phyloP scores from a whole-genome alignment of 1,140 invertebrate genomes.

The Condylostylus longicornis region DNA sequence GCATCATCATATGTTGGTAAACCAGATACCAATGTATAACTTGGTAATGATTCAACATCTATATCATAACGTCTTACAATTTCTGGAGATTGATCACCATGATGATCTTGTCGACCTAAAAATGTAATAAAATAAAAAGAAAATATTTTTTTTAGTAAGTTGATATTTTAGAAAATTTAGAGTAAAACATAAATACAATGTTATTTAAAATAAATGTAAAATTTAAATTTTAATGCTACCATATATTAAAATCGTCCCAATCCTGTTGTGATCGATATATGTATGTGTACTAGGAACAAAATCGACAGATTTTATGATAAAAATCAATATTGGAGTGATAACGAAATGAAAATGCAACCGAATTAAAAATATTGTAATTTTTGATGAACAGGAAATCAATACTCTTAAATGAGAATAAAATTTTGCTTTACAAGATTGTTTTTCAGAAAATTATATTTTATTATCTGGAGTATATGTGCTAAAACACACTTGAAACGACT shows the following conservation, averaged over 20 bases:
- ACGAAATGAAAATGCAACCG: too few relatives aligned
- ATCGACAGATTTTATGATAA: too few relatives aligned
- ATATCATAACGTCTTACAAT: constrained; percentile 27
- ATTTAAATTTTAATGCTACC: neutral
- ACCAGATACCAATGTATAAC: constrained; percentile 45
- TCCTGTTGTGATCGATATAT: neutral
- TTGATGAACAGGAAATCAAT: too few relatives aligned
- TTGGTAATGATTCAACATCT: constrained; percentile 40
- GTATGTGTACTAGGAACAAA: too few relatives aligned
- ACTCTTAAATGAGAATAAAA: too few relatives aligned
- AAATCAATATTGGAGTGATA: too few relatives aligned
- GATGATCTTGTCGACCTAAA: constrained; percentile 27
- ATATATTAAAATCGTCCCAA: neutral
- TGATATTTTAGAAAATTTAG: neutral
- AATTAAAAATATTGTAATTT: too few relatives aligned
- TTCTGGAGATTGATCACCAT: constrained; percentile 16
- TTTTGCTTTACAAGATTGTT: too few relatives aligned
- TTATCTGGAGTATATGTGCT: too few relatives aligned
- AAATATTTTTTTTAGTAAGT: neutral
- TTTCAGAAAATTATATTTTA: too few relatives aligned
- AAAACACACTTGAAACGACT: too few relatives aligned
- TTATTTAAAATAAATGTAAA: neutral
- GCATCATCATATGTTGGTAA: constrained; percentile 46
- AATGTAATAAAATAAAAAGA: constrained; percentile 5
- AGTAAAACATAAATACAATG: neutral